Evolutionary conservation across 92 coral and sea anemone genomes (phyloP).

Genomic region (Porites divaricata): DNA sequence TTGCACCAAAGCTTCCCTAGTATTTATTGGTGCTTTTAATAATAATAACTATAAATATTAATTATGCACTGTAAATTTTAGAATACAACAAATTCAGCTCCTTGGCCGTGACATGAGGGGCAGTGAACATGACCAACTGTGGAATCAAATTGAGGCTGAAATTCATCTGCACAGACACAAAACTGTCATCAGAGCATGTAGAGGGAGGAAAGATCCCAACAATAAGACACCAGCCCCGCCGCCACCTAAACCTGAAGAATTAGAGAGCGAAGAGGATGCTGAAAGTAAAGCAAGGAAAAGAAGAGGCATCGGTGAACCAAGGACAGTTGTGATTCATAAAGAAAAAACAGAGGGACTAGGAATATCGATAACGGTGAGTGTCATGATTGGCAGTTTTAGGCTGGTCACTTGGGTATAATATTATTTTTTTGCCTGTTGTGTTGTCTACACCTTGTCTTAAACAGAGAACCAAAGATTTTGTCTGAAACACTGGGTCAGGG

Average conservation of each 20-base stretch:
- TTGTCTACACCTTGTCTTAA: too few relatives aligned
- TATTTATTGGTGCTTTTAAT: too few relatives aligned
- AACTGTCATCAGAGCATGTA: slow-evolving; percentile 96
- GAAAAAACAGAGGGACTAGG: slow-evolving; percentile 95
- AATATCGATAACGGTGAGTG: slow-evolving; percentile 91
- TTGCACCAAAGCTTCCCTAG: too few relatives aligned
- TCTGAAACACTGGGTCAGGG: too few relatives aligned
- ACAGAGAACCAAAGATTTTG: too few relatives aligned
- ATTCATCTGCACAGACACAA: slow-evolving; percentile 97
- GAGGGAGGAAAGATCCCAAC: slow-evolving; percentile 97
- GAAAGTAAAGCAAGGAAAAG: slow-evolving; percentile 84
- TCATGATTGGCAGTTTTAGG: neutral
- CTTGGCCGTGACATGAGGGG: slow-evolving; percentile 98
- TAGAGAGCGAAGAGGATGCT: slow-evolving; percentile 70
- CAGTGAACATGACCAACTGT: slow-evolving; percentile 87
- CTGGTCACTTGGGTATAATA: neutral
- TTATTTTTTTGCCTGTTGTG: too few relatives aligned
- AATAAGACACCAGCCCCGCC: slow-evolving; percentile 97
- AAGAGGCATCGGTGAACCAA: slow-evolving; percentile 96
- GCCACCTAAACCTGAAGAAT: slow-evolving; percentile 53
- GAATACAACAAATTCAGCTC: slow-evolving; percentile 98
- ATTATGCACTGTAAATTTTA: neutral
- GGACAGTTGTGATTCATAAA: slow-evolving; percentile 85
- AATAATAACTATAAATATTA: too few relatives aligned
- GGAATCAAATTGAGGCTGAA: slow-evolving; percentile 99